Conservation (phyloP, 2,797 vertebrate species). For the Siniperca undulata region DNA sequence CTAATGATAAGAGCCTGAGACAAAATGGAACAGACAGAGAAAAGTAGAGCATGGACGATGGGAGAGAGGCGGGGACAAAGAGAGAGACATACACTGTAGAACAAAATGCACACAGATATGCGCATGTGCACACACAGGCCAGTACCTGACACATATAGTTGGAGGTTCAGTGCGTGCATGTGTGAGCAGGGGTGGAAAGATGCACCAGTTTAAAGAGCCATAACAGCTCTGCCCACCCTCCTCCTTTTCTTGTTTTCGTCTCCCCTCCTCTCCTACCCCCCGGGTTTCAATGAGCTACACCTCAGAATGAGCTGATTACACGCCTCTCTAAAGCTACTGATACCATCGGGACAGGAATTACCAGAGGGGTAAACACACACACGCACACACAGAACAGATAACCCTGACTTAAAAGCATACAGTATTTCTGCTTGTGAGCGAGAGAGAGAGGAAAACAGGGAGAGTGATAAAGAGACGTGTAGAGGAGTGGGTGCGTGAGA, state of each 20-base stretch:
- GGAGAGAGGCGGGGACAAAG: slow-evolving; percentile 45
- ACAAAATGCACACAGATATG: slow-evolving; percentile 54
- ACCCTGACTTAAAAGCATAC: slow-evolving; percentile 74
- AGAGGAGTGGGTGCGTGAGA: slow-evolving; percentile 20
- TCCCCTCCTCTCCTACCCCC: slow-evolving; percentile 57
- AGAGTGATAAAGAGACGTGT: slow-evolving; percentile 49
- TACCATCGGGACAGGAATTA: slow-evolving; percentile 83
- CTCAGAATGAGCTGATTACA: slow-evolving; percentile 83
- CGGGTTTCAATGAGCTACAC: slow-evolving; percentile 81
- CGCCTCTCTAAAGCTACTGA: slow-evolving; percentile 81
- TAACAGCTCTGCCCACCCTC: slow-evolving; percentile 68
- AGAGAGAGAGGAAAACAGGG: slow-evolving; percentile 39
- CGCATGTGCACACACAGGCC: slow-evolving; percentile 10
- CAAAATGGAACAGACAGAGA: slow-evolving; percentile 73
- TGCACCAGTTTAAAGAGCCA: slow-evolving; percentile 59
- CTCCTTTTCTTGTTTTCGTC: slow-evolving; percentile 47
- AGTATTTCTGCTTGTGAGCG: slow-evolving; percentile 59
- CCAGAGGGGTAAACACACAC: slow-evolving; percentile 84
- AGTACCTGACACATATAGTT: slow-evolving; percentile 25
- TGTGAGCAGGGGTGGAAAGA: slow-evolving; percentile 35
- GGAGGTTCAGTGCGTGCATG: slow-evolving; percentile 31
- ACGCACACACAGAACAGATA: slow-evolving; percentile 67
- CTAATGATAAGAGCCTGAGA: slow-evolving; percentile 74
- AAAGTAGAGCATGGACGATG: slow-evolving; percentile 74
- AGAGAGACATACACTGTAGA: slow-evolving; percentile 35